Conservation (phyloP, 2,797 vertebrate species). For the Takifugu ocellatus region DNA sequence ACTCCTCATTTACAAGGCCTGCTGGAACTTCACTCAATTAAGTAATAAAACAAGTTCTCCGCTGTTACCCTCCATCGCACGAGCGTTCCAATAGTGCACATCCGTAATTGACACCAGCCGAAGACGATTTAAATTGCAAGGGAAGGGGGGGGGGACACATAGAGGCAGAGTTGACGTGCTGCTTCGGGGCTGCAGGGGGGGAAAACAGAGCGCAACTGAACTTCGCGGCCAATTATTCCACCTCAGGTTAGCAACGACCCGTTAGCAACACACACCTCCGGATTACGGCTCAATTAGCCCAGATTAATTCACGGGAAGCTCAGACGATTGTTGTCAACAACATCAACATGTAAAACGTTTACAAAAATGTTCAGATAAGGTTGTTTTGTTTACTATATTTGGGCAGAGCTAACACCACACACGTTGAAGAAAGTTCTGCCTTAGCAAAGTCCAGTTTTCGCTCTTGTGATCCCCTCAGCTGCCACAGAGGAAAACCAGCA, state of each 20-base stretch:
- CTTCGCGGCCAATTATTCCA: too few relatives aligned
- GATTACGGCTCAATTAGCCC: too few relatives aligned
- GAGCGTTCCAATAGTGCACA: conserved; percentile 57
- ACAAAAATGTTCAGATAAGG: too few relatives aligned
- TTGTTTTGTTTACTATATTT: too few relatives aligned
- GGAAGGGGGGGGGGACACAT: conserved; percentile 39
- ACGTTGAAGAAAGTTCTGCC: too few relatives aligned
- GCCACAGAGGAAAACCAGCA: neutral
- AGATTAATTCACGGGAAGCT: too few relatives aligned
- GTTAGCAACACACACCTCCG: too few relatives aligned
- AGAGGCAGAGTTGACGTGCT: conserved; percentile 40
- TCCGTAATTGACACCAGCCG: conserved; percentile 57
- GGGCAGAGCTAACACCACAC: too few relatives aligned
- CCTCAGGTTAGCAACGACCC: too few relatives aligned
- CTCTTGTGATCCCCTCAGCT: neutral
- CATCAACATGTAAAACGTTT: too few relatives aligned
- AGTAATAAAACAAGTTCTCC: conserved; percentile 68
- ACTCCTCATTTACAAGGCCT: conserved; percentile 70
- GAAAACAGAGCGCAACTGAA: conserved; percentile 1
- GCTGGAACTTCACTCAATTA: conserved; percentile 69
- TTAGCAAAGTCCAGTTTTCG: too few relatives aligned
- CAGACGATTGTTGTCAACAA: too few relatives aligned
- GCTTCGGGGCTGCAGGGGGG: conserved; percentile 7
- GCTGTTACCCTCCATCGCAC: conserved; percentile 51
- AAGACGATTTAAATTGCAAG: conserved; percentile 53